Evolutionary conservation across 30 jellyfish, hydroid and myxozoan species (phyloP).

Genomic region (Turritopsis dohrnii): DNA sequence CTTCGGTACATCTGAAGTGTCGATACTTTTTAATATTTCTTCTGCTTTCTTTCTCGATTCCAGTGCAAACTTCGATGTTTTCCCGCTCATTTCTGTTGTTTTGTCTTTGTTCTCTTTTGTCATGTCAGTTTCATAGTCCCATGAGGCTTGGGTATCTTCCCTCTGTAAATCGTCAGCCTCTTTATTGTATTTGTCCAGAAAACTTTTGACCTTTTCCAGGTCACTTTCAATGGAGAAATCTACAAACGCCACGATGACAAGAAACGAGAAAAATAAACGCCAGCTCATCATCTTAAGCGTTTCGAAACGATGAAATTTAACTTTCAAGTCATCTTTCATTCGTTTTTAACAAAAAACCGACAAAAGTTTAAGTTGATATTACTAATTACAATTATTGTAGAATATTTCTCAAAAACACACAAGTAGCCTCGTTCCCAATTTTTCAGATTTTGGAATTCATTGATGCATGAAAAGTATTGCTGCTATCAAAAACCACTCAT

Average conservation of each 20-base stretch:
- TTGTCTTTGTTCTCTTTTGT: conserved; percentile 32
- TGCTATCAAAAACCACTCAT: not conserved
- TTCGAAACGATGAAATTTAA: not conserved
- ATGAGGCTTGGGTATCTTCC: conserved; percentile 29
- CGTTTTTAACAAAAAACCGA: not conserved
- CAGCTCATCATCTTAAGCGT: not conserved
- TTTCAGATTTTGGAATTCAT: not conserved
- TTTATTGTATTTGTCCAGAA: conserved; percentile 48
- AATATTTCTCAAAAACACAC: not conserved
- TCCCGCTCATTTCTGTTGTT: conserved; percentile 36
- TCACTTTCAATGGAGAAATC: not conserved
- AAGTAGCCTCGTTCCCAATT: not conserved
- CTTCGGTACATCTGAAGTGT: conserved; percentile 21
- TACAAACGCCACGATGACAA: not conserved
- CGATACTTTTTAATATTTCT: conserved; percentile 24
- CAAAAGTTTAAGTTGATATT: no score
- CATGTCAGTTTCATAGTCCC: conserved; percentile 59
- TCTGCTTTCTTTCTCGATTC: conserved; percentile 45
- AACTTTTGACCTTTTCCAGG: conserved; percentile 24
- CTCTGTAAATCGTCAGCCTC: conserved; percentile 52
- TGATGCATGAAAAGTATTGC: not conserved
- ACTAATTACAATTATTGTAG: no score
- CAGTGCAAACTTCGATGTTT: conserved; percentile 29
- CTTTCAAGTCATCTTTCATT: not conserved
- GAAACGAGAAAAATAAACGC: not conserved